Evolutionary conservation across 1,140 invertebrate genomes (phyloP), one percentile per base, ranked within the genome.

Genomic region (Eumeta japonica): DNA sequence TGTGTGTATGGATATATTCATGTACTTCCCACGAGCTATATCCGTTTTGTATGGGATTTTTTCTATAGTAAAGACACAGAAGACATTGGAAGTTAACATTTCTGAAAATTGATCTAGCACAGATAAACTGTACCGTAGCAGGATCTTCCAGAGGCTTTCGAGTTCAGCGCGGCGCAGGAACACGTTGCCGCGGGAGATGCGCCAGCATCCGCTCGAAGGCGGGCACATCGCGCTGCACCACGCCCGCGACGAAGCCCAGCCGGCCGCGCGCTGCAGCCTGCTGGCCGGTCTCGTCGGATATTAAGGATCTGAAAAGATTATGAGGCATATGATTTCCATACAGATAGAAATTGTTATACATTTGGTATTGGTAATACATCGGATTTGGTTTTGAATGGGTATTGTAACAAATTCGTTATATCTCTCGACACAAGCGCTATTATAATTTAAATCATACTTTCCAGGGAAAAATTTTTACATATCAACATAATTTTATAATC

Each of bases 131-230:
- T n/a, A 24, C 92, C 36, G 91, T 90, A 11, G 83, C 79, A 3
- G 93, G 92, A 76, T 98, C 95, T 64, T 95, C 93, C 1, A 98
- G 62, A 0, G 91, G 85, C 33, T 85, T 31, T 92, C 88, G 31
- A 94, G 82, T 50, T 92, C 90, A n/a, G 90, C 87, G 52, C 92
- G 88, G 31, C 92, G 82, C 5, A 98, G 71, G 64, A 98, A 98
- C 12, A 90, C 87, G 62, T 90, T 90, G 31, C 88, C 95, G 51
- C 94, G 82, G 28, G 94, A 97, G 15, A 95, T 94, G 49, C 95
- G 83, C 95, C 95, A 98, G 61, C 88, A 98, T 94, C 36, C 94
- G 81, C 65, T 99, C 96, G 76, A 99, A 98, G 10, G 87, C 89
- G 10, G 93, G 92, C 30, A 98, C 84, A n/a, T 97, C 94, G 3